These are phyloP conservation scores for Donacobius atricapilla DNA, from an alignment of 2,113 vertebrate species.

Conservation along the genomic window DNA sequence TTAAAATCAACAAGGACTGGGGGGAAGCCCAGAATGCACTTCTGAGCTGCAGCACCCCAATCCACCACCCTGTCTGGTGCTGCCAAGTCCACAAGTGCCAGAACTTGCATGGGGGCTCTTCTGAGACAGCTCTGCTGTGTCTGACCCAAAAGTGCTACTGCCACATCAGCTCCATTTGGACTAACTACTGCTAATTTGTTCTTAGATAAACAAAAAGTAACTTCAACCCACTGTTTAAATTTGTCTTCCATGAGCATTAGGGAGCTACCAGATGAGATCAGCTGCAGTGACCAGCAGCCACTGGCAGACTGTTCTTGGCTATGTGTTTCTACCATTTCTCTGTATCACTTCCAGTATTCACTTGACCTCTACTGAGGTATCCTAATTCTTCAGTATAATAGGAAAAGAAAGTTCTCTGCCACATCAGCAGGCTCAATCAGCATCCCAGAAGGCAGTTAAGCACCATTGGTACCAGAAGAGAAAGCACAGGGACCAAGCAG, in stretches of 20 bases:
- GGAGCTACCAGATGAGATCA: neutral
- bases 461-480: neutral
- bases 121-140: neutral
- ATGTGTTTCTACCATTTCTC: neutral
- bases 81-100: neutral
- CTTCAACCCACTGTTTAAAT: neutral
- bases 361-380: neutral
- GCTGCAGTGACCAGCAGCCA: neutral
- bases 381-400: neutral
- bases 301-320: neutral
- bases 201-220: neutral
- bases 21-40: neutral
- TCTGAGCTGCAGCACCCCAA: neutral
- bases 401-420: neutral
- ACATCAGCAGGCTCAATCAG: neutral
- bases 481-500: neutral
- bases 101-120: neutral
- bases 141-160: neutral
- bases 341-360: neutral
- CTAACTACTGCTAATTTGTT: neutral
- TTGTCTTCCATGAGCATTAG: neutral
- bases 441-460: neutral
- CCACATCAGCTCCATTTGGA: neutral
- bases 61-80: neutral
- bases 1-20: neutral